Percentiles rank a stretch among this genome's conserved stretches.
These are phyloP conservation scores for Drosophila prolongata DNA, from an alignment of 2,888 invertebrate genomes.

Conservation along the genomic window DNA sequence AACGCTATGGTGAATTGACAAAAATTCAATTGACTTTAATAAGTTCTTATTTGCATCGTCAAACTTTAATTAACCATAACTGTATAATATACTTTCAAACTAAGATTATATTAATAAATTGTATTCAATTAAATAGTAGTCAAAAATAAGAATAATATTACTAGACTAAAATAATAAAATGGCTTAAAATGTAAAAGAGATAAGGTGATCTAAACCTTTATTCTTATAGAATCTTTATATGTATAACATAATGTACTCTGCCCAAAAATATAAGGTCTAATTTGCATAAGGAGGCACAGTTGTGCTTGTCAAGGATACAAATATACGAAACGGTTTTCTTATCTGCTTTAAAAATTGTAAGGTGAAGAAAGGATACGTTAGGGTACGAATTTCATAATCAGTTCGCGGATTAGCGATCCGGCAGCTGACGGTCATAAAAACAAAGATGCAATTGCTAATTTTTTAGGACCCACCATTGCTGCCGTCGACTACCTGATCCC, in stretches of 20 bases:
- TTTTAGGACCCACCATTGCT: slow-evolving; percentile 42
- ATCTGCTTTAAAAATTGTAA: slow-evolving; percentile 12
- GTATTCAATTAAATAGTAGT: too few species aligned
- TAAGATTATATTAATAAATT: too few species aligned
- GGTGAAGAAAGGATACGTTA: neutral
- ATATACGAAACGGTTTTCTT: neutral
- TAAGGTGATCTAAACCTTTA: too few species aligned
- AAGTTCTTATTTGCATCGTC: too few species aligned
- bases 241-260: neutral
- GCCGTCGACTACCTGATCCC: slow-evolving; percentile 32
- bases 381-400: slow-evolving; percentile 8
- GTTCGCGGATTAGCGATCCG: slow-evolving; percentile 19
- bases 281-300: neutral
- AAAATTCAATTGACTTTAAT: too few species aligned
- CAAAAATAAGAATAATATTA: too few species aligned
- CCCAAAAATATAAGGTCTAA: neutral
- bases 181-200: too few species aligned
- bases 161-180: too few species aligned
- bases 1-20: too few species aligned
- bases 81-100: too few species aligned
- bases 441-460: slow-evolving; percentile 3
- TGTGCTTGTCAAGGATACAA: neutral
- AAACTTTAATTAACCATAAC: too few species aligned
- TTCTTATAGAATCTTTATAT: neutral
- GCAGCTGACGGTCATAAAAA: slow-evolving; percentile 54